Evolutionary conservation across 2,888 invertebrate genomes (phyloP), one percentile per base, ranked within the genome.

Genomic region (Anthoptus insignis): DNA sequence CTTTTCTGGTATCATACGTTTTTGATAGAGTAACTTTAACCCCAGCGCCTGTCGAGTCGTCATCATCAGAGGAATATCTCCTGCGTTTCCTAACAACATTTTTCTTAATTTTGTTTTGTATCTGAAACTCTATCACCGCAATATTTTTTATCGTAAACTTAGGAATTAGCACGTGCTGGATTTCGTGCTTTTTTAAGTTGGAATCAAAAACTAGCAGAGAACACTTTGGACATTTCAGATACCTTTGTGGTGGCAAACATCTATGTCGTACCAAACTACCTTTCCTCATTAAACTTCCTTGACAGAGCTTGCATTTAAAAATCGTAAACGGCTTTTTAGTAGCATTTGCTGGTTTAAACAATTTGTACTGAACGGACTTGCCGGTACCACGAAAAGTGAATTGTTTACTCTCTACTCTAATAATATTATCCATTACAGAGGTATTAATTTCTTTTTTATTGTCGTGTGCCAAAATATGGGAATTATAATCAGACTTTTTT

Each of bases 301-400:
- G 42, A n/a, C 74, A 74, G 7, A 47, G 42, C 11, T 21, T 59
- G 37, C 73, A 74, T 11, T 54, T 54, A 47, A 72, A 66, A n/a
- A 69, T 29, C 3, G 42, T 34, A 14, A 45, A 64, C 14, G 37
- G 3, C 14, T 32, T 52, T 19, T n/a, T 42, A 22, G 6, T 7
- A n/a, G 6, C 47, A 8, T 24, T n/a, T 19, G 3, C 3, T 19
- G 42, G 42, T 16, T 9, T 42, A 4, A 19, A 42, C 11, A 42
- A 11, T 42, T 42, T 42, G 19, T 19, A 42, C 9, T 16, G 16
- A 19, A 8, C 9, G 11, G 9, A 11, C 11, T 19, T 42, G 19
- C 19, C 8, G 3, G 6, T 19, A 19, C 9, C 1, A 8, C 42
- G 42, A 19, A 0, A 19, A 3, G 16, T 42, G 8, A 7, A 39